Percentiles rank a stretch among this genome's conserved stretches.
Evolutionary conservation across 2,888 invertebrate species (phyloP).

Genomic region (Punctoribates punctum): DNA sequence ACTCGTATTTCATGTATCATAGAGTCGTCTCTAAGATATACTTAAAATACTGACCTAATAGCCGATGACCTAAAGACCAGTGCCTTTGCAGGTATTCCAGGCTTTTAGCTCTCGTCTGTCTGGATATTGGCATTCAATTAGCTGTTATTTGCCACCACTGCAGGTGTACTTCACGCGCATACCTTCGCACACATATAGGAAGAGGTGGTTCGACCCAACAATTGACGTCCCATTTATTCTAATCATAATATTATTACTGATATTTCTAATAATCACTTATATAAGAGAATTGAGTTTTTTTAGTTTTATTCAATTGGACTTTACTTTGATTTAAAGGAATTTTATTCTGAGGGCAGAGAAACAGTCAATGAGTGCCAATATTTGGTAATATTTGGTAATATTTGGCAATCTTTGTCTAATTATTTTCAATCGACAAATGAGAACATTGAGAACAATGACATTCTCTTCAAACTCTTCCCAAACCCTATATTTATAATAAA

Average conservation of each 20-base stretch:
- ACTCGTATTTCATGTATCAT: not conserved
- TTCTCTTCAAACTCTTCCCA: not conserved
- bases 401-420: too few relatives aligned
- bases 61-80: conserved; percentile 35
- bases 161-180: conserved; percentile 16
- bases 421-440: not conserved
- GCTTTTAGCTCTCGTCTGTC: not conserved
- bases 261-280: not conserved
- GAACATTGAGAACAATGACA: conserved; percentile 4
- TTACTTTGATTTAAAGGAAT: too few relatives aligned
- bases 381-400: too few relatives aligned
- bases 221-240: not conserved
- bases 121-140: not conserved
- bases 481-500: not conserved
- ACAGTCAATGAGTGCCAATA: too few relatives aligned
- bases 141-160: not conserved
- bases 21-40: not conserved
- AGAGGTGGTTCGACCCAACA: not conserved
- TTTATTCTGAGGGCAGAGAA: too few relatives aligned
- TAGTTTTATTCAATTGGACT: too few relatives aligned
- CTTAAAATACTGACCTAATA: conserved; percentile 35
- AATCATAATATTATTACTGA: not conserved
- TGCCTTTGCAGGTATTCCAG: not conserved
- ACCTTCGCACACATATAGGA: not conserved
- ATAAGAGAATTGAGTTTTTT: too few relatives aligned